Evolutionary conservation across 2,113 vertebrate species (phyloP).

Genomic region (Siphamia tubifer): DNA sequence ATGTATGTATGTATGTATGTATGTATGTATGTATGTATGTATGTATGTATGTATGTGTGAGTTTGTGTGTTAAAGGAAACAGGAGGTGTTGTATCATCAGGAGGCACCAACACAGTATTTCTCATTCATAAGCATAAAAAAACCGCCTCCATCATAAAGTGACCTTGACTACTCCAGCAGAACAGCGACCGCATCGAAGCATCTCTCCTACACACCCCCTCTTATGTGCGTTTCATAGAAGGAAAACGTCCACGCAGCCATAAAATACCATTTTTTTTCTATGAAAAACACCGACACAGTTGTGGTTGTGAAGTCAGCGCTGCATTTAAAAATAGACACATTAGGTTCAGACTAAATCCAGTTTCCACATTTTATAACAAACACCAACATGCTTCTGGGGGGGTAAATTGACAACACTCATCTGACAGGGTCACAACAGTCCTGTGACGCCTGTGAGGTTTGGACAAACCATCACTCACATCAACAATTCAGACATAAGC

Average conservation of each 20-base stretch:
- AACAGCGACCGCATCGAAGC: slow-evolving; percentile 17
- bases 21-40: neutral
- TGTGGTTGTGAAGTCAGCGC: slow-evolving; percentile 42
- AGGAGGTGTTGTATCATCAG: slow-evolving; percentile 39
- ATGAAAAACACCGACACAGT: slow-evolving; percentile 46
- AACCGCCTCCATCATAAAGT: slow-evolving; percentile 58
- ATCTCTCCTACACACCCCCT: slow-evolving; percentile 26
- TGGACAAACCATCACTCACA: neutral
- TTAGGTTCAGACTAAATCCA: slow-evolving; percentile 21
- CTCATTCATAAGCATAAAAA: slow-evolving; percentile 71
- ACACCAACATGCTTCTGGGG: slow-evolving; percentile 19
- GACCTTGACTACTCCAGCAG: slow-evolving; percentile 64
- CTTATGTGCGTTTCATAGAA: slow-evolving; percentile 33
- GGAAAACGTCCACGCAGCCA: slow-evolving; percentile 34
- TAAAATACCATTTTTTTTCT: slow-evolving; percentile 19
- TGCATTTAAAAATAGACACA: slow-evolving; percentile 31
- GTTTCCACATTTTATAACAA: slow-evolving; percentile 37
- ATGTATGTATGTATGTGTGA: neutral
- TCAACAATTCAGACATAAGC: neutral
- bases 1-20: neutral
- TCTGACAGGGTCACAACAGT: neutral
- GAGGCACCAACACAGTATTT: slow-evolving; percentile 40
- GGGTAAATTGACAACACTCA: slow-evolving; percentile 53
- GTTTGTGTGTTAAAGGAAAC: slow-evolving; percentile 31
- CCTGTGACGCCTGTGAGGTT: neutral